Base-by-base conservation (phyloP, 2,797 vertebrate genomes). In the Syndactyla subalaris region DNA sequence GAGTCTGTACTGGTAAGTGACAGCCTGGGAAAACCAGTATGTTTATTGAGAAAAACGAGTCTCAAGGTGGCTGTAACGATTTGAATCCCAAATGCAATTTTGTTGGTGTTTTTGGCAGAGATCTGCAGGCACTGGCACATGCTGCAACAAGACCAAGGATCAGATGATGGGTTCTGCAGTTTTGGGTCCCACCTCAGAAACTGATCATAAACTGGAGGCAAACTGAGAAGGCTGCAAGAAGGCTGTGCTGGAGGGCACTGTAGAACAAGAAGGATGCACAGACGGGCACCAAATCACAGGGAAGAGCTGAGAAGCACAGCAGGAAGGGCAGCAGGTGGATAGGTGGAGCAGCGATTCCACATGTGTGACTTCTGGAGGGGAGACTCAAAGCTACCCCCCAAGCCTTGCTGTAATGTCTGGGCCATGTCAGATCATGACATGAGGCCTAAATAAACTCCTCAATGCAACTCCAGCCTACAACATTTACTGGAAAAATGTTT, bases 71-170 rank as follows among this genome's bases (percentile, higher is more conserved):
- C 30, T 72, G 58, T 46, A 62, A 52, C 3, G 45, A 10, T 20
- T 46, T 30, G 43, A 70, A 58, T 58, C 26, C n/a, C 38, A 32
- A 32, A 68, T 14, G 7, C 8, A 30, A 4, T 73, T 70, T 63
- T 76, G 29, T 19, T 0, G 1, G 21, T 16, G 27, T 49, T 86
- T 68, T 34, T 51, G 54, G 59, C 48, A 24, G 41, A 57, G 36
- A 21, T 18, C n/a, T 7, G 3, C 0, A 0, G 46, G 26, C 3
- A 4, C 16, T 36, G 46, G 48, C 59, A 73, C 2, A 0, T 4
- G 51, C 34, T 73, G 65, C 36, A 34, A 43, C 36, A 52, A 57
- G 65, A 27, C 26, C 38, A 45, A 5, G 7, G 23, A 48, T 13
- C 21, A 23, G 29, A 29, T 15, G 27, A 46, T 12, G 70, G 30